Conservation (phyloP, 2,888 invertebrate species). For the Epirrhoe alternata region DNA sequence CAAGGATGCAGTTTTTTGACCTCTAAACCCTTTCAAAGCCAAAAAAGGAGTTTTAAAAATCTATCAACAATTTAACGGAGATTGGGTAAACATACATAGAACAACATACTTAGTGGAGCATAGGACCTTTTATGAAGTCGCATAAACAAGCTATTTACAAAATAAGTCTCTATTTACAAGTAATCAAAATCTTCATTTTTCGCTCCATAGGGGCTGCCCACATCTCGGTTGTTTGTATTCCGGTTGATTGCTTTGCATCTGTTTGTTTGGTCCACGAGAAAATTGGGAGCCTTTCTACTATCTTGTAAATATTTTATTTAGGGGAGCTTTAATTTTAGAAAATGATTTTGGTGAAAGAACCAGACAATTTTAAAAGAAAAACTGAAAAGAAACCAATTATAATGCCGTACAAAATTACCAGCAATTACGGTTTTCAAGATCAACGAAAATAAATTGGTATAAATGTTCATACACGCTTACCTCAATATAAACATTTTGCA, state of each 20-base stretch:
- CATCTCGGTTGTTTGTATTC: constrained; percentile 40
- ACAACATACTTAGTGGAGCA: no score
- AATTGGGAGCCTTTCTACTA: constrained; percentile 39
- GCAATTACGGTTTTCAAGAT: no score
- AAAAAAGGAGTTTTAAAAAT: no score
- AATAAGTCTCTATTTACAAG: constrained; percentile 36
- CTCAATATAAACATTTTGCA: no score
- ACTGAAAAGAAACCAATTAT: neutral
- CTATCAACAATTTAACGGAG: no score
- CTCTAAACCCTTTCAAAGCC: no score
- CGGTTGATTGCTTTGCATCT: constrained; percentile 44
- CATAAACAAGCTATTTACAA: constrained; percentile 15
- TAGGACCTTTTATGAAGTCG: no score
- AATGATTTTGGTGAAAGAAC: constrained; percentile 10
- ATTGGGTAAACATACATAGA: no score
- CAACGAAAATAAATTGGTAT: no score
- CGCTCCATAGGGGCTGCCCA: constrained; percentile 36
- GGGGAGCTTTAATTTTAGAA: constrained; percentile 24
- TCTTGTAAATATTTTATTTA: constrained; percentile 42
- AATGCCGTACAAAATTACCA: no score
- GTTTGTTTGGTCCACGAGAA: constrained; percentile 43
- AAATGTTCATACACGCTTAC: no score
- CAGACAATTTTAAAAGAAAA: neutral
- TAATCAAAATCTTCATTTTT: constrained; percentile 44
- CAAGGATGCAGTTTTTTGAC: no score